Base-by-base conservation (phyloP, 1,140 invertebrate genomes). In the Melitaea cinxia region DNA sequence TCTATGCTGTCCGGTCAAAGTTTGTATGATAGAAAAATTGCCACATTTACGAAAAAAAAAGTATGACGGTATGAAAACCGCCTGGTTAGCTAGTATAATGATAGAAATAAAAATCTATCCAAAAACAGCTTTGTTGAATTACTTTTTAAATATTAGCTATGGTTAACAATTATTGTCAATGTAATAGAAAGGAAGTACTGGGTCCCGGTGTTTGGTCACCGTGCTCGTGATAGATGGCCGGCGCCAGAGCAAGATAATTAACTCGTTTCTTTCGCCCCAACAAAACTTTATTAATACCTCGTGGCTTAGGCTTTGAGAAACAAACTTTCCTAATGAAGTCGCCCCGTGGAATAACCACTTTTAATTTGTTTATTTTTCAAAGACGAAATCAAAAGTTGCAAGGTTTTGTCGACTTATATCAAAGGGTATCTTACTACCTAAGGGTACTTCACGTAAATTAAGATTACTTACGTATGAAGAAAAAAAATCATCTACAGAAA, bases 281-380 rank as follows among this genome's bases (percentile, higher is more conserved):
- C 87, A 82, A 87, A 88, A 89, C 87, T 89, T 89, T 89, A 88
- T 88, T 89, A 89, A 88, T 89, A 88, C 87, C 85, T 78, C 70
- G 72, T 63, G 78, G 80, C 83, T 85, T 88, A 82, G 80, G 82
- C 87, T 88, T 88, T 88, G 83, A 87, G 81, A 78, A 86, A 80
- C 83, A 81, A 89, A 89, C 82, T 89, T 89, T 89, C 84, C 84
- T 89, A 89, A 89, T 89, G 87, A 89, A 89, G 84, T 87, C 82
- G 76, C 80, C 78, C 64, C 75, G 65, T 72, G 77, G 85, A 87
- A 87, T 87, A 85, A 86, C 82, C 73, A 70, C 78, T 89, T 82
- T 89, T 88, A 88, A 89, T 88, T 88, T 87, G 78, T 88, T 85
- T 83, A 81, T 83, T 83, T 83, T 77, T 73, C 62, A 72, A 77